These are phyloP conservation scores for Stenodema calcarata DNA, from an alignment of 2,888 invertebrate genomes.

Conservation along the genomic window DNA sequence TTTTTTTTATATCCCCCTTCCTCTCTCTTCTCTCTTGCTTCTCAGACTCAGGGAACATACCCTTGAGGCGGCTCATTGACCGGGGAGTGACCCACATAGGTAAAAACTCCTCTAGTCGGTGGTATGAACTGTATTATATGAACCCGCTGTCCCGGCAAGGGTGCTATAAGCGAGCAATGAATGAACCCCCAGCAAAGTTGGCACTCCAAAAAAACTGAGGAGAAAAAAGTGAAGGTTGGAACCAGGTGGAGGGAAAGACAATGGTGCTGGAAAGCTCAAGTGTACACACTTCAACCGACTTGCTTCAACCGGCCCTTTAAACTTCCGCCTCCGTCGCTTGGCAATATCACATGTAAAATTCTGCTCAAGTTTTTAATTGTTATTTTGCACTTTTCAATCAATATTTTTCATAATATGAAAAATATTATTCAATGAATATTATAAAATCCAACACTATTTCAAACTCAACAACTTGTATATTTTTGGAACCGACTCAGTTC, in stretches of 20 bases:
- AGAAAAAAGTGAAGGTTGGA: background rate
- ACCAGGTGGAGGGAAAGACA: background rate
- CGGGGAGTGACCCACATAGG: background rate
- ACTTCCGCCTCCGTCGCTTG: background rate
- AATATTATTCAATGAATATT: no score
- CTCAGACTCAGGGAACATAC: background rate
- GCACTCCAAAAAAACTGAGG: background rate
- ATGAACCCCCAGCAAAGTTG: slow-evolving; percentile 2
- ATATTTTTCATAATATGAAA: no score
- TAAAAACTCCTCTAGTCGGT: background rate
- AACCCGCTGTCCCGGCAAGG: background rate
- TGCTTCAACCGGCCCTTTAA: background rate
- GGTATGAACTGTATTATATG: background rate
- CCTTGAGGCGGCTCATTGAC: background rate
- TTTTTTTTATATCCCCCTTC: background rate
- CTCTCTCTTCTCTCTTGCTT: background rate
- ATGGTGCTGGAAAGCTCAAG: slow-evolving; percentile 23
- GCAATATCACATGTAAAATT: background rate
- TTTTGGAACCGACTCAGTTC: no score
- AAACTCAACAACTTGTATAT: no score
- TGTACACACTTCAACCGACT: slow-evolving; percentile 1
- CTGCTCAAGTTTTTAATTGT: background rate
- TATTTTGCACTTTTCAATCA: background rate
- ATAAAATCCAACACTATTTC: no score
- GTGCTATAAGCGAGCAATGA: background rate